Base-by-base conservation (phyloP, 2,888 invertebrate genomes). In the Aporophyla nigra region DNA sequence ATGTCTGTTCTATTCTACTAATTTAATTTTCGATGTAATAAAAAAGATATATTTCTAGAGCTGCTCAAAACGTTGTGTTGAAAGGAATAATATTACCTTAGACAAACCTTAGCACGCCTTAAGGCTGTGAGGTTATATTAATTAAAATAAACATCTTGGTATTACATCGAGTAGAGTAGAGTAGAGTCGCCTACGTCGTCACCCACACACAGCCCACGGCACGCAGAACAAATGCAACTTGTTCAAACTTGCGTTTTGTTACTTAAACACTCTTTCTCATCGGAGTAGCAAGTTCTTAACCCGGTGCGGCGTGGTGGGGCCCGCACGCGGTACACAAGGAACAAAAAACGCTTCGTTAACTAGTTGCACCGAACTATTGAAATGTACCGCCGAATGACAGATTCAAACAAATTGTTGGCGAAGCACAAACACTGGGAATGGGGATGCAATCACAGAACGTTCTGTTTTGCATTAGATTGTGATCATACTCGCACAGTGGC, bases 371-470 rank as follows among this genome's bases (percentile, higher is more conserved):
- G 51, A 71, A 27, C 46, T 46, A 76, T 68, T 58, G 62, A 46
- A 76, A 56, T 58, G n/a, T 27, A 9, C 43, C 24, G 46, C 24
- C 27, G n/a, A 62, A 9, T 68, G 27, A 63, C 40, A 24, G 51
- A 24, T 51, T 81, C 81, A 78, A 65, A 80, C 51, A 46, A 73
- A 65, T 73, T 19, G 24, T 80, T 43, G 33, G 33, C n/a, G 40
- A 24, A 27, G 54, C 33, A 59, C 79, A 10, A 68, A 78, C 16
- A n/a, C 14, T 7, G 46, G n/a, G 7, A 6, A 3, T 16, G 59
- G 16, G 19, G 16, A 68, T 40, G 19, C n/a, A 72, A 54, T 43
- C 49, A 46, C 27, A 59, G 10, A 19, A 3, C 19, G 49, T n/a
- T 51, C 21, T 19, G 33, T 58, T 40, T 49, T 19, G 24, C 16